Percentiles rank a stretch among this genome's conserved stretches.
Conservation (phyloP, 2,888 invertebrate genomes). For the Heliconius ismenius region DNA sequence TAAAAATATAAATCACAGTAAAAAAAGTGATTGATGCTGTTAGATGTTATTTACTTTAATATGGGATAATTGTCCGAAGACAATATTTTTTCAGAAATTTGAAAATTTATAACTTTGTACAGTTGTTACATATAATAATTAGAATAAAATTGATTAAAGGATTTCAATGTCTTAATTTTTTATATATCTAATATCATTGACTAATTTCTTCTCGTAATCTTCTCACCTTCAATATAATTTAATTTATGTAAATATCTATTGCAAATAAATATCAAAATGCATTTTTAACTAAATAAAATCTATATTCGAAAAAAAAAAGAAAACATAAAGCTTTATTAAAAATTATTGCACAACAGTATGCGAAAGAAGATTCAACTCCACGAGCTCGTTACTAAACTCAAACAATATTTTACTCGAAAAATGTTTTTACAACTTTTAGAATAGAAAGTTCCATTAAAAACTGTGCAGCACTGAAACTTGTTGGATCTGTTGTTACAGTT, state of each 20-base stretch:
- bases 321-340: constrained; percentile 19
- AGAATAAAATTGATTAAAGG: too few relatives aligned
- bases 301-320: not conserved
- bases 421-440: constrained; percentile 40
- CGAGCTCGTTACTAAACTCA: constrained; percentile 34
- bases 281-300: not conserved
- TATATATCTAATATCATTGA: too few relatives aligned
- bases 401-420: constrained; percentile 37
- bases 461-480: constrained; percentile 44
- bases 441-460: constrained; percentile 47
- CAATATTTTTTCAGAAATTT: too few relatives aligned
- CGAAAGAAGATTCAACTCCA: constrained; percentile 22
- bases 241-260: not conserved
- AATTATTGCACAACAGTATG: constrained; percentile 25
- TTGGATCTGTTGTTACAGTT: constrained; percentile 44
- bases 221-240: not conserved
- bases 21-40: too few relatives aligned
- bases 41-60: too few relatives aligned
- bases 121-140: too few relatives aligned
- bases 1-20: too few relatives aligned
- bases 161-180: too few relatives aligned
- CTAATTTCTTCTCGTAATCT: too few relatives aligned
- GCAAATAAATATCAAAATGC: not conserved
- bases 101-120: too few relatives aligned
- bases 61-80: too few relatives aligned